Evolutionary conservation across 2,888 invertebrate genomes (phyloP), one percentile per base, ranked within the genome.

Genomic region (Trichacis sp.): DNA sequence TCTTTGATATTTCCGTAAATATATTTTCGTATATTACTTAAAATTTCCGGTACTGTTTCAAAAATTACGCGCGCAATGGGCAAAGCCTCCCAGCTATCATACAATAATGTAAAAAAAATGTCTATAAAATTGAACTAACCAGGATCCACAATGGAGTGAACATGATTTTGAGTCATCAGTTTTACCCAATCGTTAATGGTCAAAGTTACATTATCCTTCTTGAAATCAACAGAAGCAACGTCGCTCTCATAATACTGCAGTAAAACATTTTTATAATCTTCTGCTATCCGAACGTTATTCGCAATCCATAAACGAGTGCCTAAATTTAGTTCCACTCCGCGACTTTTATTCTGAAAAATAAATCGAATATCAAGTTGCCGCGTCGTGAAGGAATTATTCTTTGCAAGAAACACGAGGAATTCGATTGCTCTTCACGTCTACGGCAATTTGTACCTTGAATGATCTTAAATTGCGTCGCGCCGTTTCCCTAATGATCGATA

Each of bases 161-260:
- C 89, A 5, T 87, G 80, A 8, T 89, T 88, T 14, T 85, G 84
- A 0, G 92, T 92, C 12, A 85, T 83, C 1, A 82, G 75, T 2
- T 77, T 83, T 2, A 89, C 88, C 91, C 91, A 92, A 2, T 78
- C 75, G 73, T 92, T 92, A 24, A 92, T 89, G 0, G 70, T 59
- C 1, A 80, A 69, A 0, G 87, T 85, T 0, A 89, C 84, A 5
- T 63, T 67, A 0, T 72, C 69, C 55, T 89, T 81, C 0, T 63
- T 70, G 70, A 90, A 91, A 78, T 91, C 86, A 0, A 90, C 65
- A 2, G 76, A 73, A 4, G 80, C 74, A 0, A 90, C 71, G 19
- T 88, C 86, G 0, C 88, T 85, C 1, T 79, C 77, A 73, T 90
- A 92, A 53, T 86, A 78, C 1, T 80, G 72, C n/a, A 78, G 77